phyloP scores from a whole-genome alignment of 2,797 vertebrate genomes.

The Syncerus caffer region DNA sequence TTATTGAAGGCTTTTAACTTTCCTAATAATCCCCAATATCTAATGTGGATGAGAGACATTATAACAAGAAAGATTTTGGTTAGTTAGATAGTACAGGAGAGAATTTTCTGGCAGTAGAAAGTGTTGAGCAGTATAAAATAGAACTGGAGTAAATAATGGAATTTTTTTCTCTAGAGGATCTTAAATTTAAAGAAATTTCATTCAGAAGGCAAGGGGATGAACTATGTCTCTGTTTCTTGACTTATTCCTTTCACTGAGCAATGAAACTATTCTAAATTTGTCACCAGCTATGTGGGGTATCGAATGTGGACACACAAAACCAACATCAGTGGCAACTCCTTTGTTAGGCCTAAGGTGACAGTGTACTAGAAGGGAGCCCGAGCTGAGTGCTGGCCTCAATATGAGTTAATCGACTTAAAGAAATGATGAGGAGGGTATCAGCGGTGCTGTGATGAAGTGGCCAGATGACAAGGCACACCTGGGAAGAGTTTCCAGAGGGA shows the following conservation, averaged over 20 bases:
- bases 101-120: not conserved
- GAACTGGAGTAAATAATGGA: not conserved
- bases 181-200: constrained; percentile 33
- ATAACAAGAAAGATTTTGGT: not conserved
- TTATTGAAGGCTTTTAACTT: constrained; percentile 4
- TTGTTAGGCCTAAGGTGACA: not conserved
- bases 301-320: not conserved
- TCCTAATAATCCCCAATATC: not conserved
- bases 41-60: not conserved
- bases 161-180: not conserved
- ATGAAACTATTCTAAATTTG: constrained; percentile 6
- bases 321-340: not conserved
- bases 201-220: not conserved
- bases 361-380: not conserved
- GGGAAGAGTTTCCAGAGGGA: not conserved
- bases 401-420: not conserved
- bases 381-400: not conserved
- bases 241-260: not conserved
- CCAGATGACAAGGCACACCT: not conserved
- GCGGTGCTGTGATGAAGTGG: accelerated
- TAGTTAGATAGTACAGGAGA: not conserved
- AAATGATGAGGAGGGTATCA: no score
- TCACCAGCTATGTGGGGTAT: not conserved
- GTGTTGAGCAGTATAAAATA: not conserved
- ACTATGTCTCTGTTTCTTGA: not conserved